Evolutionary conservation across 53 echinoderm and acorn worm species (phyloP), one percentile per base, ranked within the genome.

Genomic region (Arbacia lixula): DNA sequence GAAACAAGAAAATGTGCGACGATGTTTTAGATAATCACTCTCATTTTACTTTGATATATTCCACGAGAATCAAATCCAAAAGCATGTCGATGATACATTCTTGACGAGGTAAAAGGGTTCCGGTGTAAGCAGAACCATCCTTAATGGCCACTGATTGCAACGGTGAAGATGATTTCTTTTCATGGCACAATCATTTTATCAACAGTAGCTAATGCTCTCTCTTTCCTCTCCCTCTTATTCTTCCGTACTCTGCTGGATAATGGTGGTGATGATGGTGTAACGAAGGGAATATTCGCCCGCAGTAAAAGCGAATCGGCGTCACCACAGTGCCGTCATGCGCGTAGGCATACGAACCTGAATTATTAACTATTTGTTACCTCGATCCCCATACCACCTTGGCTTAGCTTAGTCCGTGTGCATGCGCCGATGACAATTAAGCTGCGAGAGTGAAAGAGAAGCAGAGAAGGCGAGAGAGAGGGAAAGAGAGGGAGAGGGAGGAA

Each of bases 281-380:
- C 41, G 82, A 63, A 81, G 40, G 40, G 58, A 58, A 36, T 58
- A 40, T 58, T 62, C 62, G 82, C 78, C 57, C 63, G 63, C 30
- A 46, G 30, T 39, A 33, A 29, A 29, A 63, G 40, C 42, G 62
- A 46, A 30, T 81, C 31, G 28, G 64, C 62, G 62, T 33, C 43
- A 64, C 64, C 49, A 43, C 41, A 29, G 49, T 17, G 32, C 64
- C 42, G 82, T 33, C 63, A 62, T 81, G 82, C 62, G 64, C 82
- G 63, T 52, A 57, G 57, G 30, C 77, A 77, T 43, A 81, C 64
- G 82, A 32, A 29, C 29, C 82, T 81, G 82, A 61, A 81, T 81
- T 81, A 81, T 81, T 81, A 63, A 81, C 77, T 40, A 77, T 61
- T 81, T 63, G 82, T 81, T 63, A 81, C 82, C 43, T 64, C 64